Evolutionary conservation across 2,888 invertebrate species (phyloP).

Genomic region (Allacma fusca): DNA sequence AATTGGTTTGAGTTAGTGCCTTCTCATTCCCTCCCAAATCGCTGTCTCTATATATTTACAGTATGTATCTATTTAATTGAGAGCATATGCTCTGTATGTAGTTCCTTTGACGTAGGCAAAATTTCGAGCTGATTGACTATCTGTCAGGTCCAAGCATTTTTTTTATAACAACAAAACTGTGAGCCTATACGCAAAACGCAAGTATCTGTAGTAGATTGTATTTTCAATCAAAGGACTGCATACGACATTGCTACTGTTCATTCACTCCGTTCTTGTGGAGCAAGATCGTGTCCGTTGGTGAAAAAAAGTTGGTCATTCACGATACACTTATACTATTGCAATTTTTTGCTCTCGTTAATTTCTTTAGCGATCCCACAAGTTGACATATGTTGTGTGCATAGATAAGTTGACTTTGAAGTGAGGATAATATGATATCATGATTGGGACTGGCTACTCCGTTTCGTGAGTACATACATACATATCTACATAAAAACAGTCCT

Average conservation of each 20-base stretch:
- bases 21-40: not conserved
- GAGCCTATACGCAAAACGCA: no score
- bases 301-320: slow-evolving; percentile 14
- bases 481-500: no score
- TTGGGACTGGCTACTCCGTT: not conserved
- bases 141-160: no score
- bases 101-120: no score
- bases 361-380: slow-evolving; percentile 1
- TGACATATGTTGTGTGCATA: not conserved
- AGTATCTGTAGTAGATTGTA: no score
- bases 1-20: slow-evolving; percentile 5
- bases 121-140: no score
- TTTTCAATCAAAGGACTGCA: no score
- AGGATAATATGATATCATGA: not conserved
- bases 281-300: slow-evolving; percentile 1
- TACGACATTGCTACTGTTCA: not conserved
- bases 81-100: no score
- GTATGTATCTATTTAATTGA: no score
- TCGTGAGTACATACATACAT: not conserved
- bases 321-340: not conserved
- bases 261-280: not conserved
- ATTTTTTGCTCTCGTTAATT: not conserved
- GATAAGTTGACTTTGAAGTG: not conserved
- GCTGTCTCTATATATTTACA: no score
- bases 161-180: no score